Percentiles rank a stretch among this genome's conserved stretches.
These are phyloP conservation scores for Stramonita haemastoma DNA, from an alignment of 2,888 invertebrate species.

Conservation along the genomic window DNA sequence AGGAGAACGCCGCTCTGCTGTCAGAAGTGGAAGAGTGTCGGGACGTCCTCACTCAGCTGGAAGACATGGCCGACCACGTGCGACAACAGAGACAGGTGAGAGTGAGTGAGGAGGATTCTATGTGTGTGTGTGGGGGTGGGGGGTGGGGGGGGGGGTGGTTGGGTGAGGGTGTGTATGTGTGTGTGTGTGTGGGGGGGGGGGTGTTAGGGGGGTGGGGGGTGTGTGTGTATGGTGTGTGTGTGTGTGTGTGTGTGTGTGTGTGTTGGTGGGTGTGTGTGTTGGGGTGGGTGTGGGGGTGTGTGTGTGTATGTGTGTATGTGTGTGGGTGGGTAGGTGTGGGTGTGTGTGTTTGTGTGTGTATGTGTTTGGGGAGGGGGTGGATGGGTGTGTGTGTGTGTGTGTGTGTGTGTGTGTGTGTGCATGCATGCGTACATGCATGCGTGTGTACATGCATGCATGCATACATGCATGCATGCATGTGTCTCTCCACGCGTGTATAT, in stretches of 20 bases:
- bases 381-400: neutral
- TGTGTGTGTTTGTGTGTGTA: no score
- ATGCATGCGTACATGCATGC: neutral
- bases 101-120: constrained; percentile 4
- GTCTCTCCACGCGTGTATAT: no score
- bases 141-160: no score
- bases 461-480: neutral
- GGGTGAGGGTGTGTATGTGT: no score
- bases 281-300: no score
- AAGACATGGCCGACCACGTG: constrained; percentile 59
- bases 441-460: neutral
- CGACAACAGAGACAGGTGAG: neutral
- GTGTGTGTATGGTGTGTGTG: no score
- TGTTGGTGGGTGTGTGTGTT: no score
- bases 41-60: constrained; percentile 63
- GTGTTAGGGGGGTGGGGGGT: no score
- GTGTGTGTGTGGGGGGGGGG: no score
- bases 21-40: constrained; percentile 62
- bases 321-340: no score
- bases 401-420: neutral
- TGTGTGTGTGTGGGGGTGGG: neutral
- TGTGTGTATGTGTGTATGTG: no score
- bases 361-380: neutral
- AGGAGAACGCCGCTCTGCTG: constrained; percentile 31
- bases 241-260: no score